Conservation (phyloP, 2,797 vertebrate species). For the Eptatretus atami region DNA sequence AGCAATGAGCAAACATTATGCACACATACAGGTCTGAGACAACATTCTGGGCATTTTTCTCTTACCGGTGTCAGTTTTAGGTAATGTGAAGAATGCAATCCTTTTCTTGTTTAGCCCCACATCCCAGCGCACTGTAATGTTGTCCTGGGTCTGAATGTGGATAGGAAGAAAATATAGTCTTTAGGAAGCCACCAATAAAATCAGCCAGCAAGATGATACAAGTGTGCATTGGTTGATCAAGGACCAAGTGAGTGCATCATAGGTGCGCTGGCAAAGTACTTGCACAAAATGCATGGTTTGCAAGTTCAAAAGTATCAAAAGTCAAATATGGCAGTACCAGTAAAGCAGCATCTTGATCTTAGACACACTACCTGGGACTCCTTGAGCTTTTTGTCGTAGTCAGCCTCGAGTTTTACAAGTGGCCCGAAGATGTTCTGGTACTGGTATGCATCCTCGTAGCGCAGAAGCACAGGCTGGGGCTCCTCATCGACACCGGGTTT, state of each 20-base stretch:
- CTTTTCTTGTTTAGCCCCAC: conserved; percentile 98
- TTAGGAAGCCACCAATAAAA: too few relatives aligned
- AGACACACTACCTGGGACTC: conserved; percentile 55
- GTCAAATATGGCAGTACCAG: too few relatives aligned
- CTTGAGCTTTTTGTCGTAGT: conserved; percentile 97
- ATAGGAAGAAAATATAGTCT: background rate
- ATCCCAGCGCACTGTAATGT: conserved; percentile 98
- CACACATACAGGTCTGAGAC: too few relatives aligned
- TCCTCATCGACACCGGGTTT: conserved; percentile 94
- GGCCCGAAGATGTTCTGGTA: conserved; percentile 98
- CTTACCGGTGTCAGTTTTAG: conserved; percentile 76
- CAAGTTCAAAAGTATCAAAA: too few relatives aligned
- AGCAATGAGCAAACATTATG: too few relatives aligned
- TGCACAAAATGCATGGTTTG: too few relatives aligned
- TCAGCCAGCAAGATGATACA: too few relatives aligned
- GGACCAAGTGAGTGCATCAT: too few relatives aligned
- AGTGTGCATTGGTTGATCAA: too few relatives aligned
- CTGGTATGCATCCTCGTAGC: conserved; percentile 92
- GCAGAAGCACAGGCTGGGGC: conserved; percentile 76
- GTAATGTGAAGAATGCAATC: conserved; percentile 95
- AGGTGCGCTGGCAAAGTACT: too few relatives aligned
- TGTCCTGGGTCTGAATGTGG: conserved; percentile 59
- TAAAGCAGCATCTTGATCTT: too few relatives aligned
- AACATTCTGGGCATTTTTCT: too few relatives aligned
- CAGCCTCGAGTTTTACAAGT: conserved; percentile 83